Evolutionary conservation across 1,140 invertebrate species (phyloP).

Genomic region (Macrotrachela quadricornifera): DNA sequence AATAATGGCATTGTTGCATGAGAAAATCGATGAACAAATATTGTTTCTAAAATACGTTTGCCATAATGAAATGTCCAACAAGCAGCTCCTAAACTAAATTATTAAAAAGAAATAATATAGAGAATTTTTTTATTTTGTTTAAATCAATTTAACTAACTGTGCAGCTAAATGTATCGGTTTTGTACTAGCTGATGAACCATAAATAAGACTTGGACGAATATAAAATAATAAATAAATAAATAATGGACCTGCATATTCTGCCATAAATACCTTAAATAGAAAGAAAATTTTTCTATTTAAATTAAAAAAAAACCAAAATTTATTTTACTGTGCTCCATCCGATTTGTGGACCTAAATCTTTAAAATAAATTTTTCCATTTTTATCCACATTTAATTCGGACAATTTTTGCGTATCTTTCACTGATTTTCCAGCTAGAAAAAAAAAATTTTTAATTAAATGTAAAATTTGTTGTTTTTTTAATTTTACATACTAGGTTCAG

Average conservation of each 20-base stretch:
- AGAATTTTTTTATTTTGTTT: too few relatives aligned
- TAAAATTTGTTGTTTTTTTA: background rate
- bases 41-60: constrained; percentile 76
- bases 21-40: constrained; percentile 92
- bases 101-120: too few relatives aligned
- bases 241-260: constrained; percentile 86
- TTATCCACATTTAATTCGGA: constrained; percentile 1
- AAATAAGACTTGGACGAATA: constrained; percentile 62
- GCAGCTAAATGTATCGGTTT: constrained; percentile 21
- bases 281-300: background rate
- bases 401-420: constrained; percentile 1
- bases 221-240: constrained; percentile 75
- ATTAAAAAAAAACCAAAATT: background rate
- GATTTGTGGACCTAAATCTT: constrained; percentile 86
- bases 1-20: constrained; percentile 87
- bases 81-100: constrained; percentile 52
- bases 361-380: constrained; percentile 27
- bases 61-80: constrained; percentile 78
- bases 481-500: background rate
- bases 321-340: constrained; percentile 77
- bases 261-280: constrained; percentile 44
- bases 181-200: constrained; percentile 41
- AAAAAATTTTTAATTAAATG: background rate
- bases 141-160: too few relatives aligned
- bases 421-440: background rate